phyloP scores from a whole-genome alignment of 2,797 vertebrate species.

The Gallinago nigripennis region DNA sequence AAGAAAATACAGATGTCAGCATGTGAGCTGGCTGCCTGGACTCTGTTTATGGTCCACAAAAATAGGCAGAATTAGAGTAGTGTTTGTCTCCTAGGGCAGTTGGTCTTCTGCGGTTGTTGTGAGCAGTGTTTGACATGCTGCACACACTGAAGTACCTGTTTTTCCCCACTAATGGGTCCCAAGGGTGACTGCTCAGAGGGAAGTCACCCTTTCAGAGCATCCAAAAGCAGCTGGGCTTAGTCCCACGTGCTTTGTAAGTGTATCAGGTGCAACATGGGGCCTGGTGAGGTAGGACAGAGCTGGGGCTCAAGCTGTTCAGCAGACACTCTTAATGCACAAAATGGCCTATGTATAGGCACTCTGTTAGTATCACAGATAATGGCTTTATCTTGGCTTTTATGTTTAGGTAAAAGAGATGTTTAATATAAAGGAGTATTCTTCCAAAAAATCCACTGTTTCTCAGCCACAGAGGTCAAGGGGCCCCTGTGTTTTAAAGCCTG shows the following conservation, averaged over 20 bases:
- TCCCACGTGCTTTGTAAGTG: background rate
- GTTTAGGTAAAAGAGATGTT: rapidly evolving
- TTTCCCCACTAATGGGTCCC: background rate
- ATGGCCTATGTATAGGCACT: background rate
- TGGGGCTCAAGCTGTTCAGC: background rate
- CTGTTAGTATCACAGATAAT: background rate
- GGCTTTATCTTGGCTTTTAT: background rate
- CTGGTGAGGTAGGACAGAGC: background rate
- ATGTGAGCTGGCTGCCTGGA: background rate
- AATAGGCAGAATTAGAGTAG: background rate
- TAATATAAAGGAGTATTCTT: background rate
- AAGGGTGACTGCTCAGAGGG: background rate
- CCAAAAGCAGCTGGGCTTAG: background rate
- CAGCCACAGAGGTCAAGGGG: background rate
- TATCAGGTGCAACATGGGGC: background rate
- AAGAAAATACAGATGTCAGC: background rate
- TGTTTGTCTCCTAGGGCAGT: background rate
- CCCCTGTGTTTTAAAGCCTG: background rate
- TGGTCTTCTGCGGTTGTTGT: background rate
- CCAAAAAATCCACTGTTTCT: background rate
- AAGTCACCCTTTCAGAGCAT: background rate
- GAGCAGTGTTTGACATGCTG: background rate
- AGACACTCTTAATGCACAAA: background rate
- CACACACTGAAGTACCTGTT: background rate
- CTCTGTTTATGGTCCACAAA: background rate